phyloP scores from a whole-genome alignment of 1,140 invertebrate species.

The Daktulosphaira vitifoliae region DNA sequence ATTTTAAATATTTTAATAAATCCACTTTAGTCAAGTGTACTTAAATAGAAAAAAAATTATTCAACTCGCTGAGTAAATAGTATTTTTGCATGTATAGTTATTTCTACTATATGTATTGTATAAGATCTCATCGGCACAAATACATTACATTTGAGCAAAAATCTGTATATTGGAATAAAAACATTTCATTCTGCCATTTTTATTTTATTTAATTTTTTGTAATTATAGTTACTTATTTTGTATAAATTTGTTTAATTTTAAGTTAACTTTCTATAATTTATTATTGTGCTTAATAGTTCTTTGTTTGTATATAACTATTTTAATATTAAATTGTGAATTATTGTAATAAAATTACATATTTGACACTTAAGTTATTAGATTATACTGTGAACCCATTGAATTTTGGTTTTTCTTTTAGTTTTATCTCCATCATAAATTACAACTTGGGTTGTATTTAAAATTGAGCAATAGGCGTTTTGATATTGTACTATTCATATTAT shows the following conservation, averaged over 20 bases:
- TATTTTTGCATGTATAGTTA: slow-evolving; percentile 29
- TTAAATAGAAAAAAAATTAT: slow-evolving; percentile 29
- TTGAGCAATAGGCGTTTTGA: too few species aligned
- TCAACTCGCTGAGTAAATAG: slow-evolving; percentile 27
- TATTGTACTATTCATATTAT: too few species aligned
- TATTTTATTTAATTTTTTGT: slow-evolving; percentile 23
- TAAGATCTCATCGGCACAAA: slow-evolving; percentile 31
- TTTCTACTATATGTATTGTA: slow-evolving; percentile 29
- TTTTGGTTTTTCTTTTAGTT: too few species aligned
- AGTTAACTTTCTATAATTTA: slow-evolving; percentile 26
- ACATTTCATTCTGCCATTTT: slow-evolving; percentile 30
- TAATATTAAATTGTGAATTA: slow-evolving; percentile 24
- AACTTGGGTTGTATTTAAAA: too few species aligned
- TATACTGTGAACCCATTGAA: too few species aligned
- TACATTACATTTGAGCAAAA: slow-evolving; percentile 20
- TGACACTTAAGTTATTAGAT: slow-evolving; percentile 6
- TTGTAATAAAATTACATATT: slow-evolving; percentile 21
- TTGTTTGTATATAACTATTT: slow-evolving; percentile 32
- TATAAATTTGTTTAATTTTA: slow-evolving; percentile 30
- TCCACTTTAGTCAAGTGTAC: slow-evolving; percentile 33
- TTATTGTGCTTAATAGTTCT: slow-evolving; percentile 24
- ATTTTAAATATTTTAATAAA: too few species aligned
- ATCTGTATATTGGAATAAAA: slow-evolving; percentile 13
- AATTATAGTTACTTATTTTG: slow-evolving; percentile 21
- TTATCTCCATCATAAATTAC: too few species aligned